These are phyloP conservation scores for Origma solitaria DNA, from an alignment of 2,113 vertebrate species.

Conservation along the genomic window DNA sequence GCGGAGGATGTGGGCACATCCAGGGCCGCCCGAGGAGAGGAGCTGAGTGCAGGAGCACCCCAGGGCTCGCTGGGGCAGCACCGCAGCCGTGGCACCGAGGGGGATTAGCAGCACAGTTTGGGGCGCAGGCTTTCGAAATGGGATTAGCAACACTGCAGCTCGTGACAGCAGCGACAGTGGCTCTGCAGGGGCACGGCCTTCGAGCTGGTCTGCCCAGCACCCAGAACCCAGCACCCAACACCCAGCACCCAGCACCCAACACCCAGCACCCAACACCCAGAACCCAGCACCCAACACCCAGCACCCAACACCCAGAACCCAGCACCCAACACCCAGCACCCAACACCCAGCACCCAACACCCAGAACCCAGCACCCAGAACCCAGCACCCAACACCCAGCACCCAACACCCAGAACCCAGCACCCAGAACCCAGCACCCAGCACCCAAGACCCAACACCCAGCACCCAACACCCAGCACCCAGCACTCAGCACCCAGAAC, in stretches of 20 bases:
- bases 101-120: neutral
- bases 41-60: neutral
- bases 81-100: neutral
- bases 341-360: too few species aligned
- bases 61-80: neutral
- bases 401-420: neutral
- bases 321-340: too few species aligned
- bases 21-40: neutral
- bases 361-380: neutral
- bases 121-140: neutral
- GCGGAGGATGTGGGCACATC: rapidly evolving
- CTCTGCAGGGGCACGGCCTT: neutral
- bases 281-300: too few species aligned
- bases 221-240: neutral
- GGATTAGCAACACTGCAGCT: neutral
- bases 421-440: too few species aligned
- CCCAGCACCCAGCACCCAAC: neutral
- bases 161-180: neutral
- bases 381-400: too few species aligned
- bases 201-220: neutral
- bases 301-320: neutral
- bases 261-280: neutral
- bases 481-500: neutral
- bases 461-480: neutral
- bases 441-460: too few species aligned